Conservation (phyloP, 2,797 vertebrate genomes). For the Spondyliosoma cantharus region DNA sequence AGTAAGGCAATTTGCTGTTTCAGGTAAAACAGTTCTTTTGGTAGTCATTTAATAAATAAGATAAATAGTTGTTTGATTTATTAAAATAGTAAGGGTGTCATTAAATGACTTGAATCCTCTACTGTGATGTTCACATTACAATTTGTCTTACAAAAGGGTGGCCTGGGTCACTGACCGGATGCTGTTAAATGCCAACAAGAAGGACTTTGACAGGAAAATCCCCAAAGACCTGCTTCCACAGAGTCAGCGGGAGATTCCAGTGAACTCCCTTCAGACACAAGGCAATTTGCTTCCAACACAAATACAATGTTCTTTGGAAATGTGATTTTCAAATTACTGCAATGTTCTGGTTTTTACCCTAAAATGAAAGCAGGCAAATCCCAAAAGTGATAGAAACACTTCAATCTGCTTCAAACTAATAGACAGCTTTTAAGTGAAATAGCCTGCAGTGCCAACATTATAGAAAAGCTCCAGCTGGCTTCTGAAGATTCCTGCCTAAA, state of each 20-base stretch:
- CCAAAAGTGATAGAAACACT: constrained; percentile 8
- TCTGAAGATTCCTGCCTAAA: constrained; percentile 35
- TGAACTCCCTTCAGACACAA: constrained; percentile 32
- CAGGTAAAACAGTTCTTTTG: constrained; percentile 20
- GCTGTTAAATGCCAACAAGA: constrained; percentile 42
- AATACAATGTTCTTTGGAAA: background rate
- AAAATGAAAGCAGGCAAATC: constrained; percentile 6
- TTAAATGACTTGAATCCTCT: constrained; percentile 17
- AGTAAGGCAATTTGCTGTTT: constrained; percentile 42
- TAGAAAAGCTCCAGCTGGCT: constrained; percentile 43
- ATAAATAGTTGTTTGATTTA: constrained; percentile 23
- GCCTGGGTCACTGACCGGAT: constrained; percentile 23
- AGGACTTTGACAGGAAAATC: constrained; percentile 41
- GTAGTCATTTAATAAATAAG: constrained; percentile 31
- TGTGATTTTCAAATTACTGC: background rate
- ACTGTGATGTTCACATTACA: constrained; percentile 17
- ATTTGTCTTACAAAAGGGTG: constrained; percentile 14
- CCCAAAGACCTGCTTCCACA: constrained; percentile 34
- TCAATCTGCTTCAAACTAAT: constrained; percentile 6
- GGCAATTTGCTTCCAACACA: constrained; percentile 2
- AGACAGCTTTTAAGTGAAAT: constrained; percentile 28
- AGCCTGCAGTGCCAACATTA: constrained; percentile 22
- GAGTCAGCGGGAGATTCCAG: constrained; percentile 28
- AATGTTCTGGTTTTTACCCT: background rate
- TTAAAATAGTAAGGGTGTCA: constrained; percentile 18